A percentile compares a stretch with the other conserved stretches of the same genome.
Conservation (phyloP, 1,140 invertebrate species). For the Anoplophora glabripennis region DNA sequence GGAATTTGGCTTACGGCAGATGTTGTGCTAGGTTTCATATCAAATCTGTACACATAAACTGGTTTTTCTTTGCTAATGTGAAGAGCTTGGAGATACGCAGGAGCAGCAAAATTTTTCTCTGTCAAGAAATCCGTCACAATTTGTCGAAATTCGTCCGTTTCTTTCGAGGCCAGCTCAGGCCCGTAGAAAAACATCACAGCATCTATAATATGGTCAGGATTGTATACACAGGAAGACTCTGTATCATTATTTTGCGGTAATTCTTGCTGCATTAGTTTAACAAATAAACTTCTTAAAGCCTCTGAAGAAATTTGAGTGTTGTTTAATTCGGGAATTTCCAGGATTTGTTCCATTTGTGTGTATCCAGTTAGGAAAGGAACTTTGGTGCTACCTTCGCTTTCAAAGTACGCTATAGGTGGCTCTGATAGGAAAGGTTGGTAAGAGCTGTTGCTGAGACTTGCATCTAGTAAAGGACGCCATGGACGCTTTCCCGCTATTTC, state of each 20-base stretch:
- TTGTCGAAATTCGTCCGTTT: constrained; percentile 57
- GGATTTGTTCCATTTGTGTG: constrained; percentile 74
- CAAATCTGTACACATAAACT: constrained; percentile 71
- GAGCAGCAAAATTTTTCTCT: constrained; percentile 70
- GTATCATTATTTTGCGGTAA: constrained; percentile 52
- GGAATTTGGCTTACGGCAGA: constrained; percentile 62
- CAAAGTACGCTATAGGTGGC: constrained; percentile 60
- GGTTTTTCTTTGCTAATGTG: constrained; percentile 59
- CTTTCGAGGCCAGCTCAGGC: constrained; percentile 54
- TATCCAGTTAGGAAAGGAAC: constrained; percentile 71
- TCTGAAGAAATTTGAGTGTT: constrained; percentile 48
- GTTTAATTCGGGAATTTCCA: constrained; percentile 57
- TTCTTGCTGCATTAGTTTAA: too few species aligned
- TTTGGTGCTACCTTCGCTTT: constrained; percentile 57
- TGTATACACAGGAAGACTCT: constrained; percentile 60
- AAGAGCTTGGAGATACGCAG: constrained; percentile 63
- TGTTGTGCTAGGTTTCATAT: constrained; percentile 66
- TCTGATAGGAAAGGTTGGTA: constrained; percentile 63
- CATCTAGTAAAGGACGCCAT: constrained; percentile 75
- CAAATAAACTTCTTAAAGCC: too few species aligned
- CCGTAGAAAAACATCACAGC: constrained; percentile 74
- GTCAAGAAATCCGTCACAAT: constrained; percentile 66
- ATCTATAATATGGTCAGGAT: constrained; percentile 67
- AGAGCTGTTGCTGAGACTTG: constrained; percentile 62
- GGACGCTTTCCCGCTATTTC: constrained; percentile 60